phyloP scores from a whole-genome alignment of 2,797 vertebrate species.

The Pangasius mekongensis region DNA sequence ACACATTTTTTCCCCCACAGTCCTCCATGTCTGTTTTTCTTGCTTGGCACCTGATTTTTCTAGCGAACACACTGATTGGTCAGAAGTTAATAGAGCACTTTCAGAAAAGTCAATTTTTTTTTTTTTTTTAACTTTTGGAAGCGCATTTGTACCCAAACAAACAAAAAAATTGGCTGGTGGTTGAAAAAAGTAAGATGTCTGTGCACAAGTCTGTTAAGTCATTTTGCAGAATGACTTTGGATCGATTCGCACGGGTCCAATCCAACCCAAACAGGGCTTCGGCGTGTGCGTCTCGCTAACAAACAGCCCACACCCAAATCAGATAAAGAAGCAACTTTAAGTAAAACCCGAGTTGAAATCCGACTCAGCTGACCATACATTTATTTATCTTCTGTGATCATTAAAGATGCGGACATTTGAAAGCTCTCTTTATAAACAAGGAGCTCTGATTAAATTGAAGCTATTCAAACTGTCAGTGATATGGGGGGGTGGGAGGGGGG shows the following conservation, averaged over 20 bases:
- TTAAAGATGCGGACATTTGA: slow-evolving; percentile 14
- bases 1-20: neutral
- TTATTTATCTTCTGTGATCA: neutral
- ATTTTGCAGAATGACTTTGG: neutral
- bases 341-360: neutral
- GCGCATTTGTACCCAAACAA: neutral
- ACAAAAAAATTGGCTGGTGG: neutral
- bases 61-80: neutral
- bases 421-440: slow-evolving; percentile 22
- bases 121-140: neutral
- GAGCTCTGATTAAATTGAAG: slow-evolving; percentile 23
- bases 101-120: neutral
- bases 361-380: neutral
- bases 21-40: neutral
- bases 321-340: neutral
- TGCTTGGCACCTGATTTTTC: neutral
- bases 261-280: neutral
- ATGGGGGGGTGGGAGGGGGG: neutral
- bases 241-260: neutral
- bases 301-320: too few species aligned
- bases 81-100: neutral
- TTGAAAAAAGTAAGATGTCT: neutral
- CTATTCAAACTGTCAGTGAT: neutral
- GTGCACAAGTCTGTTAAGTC: neutral
- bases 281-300: neutral